Base-by-base conservation (phyloP, 2,797 vertebrate genomes). In the Onychomys leucogaster region DNA sequence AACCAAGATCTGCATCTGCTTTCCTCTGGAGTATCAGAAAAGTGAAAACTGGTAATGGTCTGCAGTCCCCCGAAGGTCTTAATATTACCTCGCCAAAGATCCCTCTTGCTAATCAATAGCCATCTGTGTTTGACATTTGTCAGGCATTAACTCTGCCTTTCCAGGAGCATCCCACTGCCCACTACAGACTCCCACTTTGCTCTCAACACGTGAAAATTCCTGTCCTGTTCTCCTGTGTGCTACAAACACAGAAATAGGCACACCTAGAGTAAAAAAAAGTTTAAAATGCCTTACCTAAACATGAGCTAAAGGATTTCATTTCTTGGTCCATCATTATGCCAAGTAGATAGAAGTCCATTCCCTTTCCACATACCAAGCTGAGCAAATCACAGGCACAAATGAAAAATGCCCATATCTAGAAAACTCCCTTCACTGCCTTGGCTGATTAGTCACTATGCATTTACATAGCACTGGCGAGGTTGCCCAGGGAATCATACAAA, bases 221-320 rank as follows among this genome's bases (percentile, higher is more conserved):
- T 43, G 16, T 63, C 80, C 61, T 81, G 55, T 37, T 90, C 63
- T 78, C 52, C 32, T 14, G 11, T 86, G 96, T 92, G 82, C 89
- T 80, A 6, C 55, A 41, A 94, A 91, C 29, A 73, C 73, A 13
- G 71, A 94, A 94, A 90, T 8, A 89, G 65, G 95, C 46, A 91
- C 37, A 89, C 19, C 46, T 55, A 94, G 85, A 89, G 67, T 84
- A 82, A 83, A 94, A 85, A 85, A 91, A 91, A 94, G 85, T 89
- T 94, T 84, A 87, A 94, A 93, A 91, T 73, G 59, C 57, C 49
- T 84, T 61, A 94, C 43, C 83, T 95, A 92, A 92, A 87, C 37
- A 55, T 25, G 57, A 90, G 29, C 12, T 32, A 95, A 94, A 52
- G 34, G 46, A 61, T 84, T 93, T 95, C 65, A 96, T 94, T 87